Evolutionary conservation across 2,888 invertebrate genomes (phyloP).

Genomic region (Leptinotarsa tumamoca): DNA sequence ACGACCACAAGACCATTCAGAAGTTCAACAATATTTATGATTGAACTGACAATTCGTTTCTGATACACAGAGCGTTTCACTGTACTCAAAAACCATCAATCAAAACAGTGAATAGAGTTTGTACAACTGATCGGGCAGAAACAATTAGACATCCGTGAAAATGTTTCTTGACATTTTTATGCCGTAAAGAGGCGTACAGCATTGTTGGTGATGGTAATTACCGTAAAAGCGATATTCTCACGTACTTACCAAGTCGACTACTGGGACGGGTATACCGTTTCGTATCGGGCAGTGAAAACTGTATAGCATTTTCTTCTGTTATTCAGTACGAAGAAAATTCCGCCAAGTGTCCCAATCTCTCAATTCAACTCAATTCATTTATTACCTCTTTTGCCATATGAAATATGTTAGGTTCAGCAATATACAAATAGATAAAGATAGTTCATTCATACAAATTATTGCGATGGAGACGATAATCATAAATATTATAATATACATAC

Average conservation of each 20-base stretch:
- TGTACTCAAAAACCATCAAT: slow-evolving; percentile 3
- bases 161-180: slow-evolving; percentile 12
- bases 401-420: no score
- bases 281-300: slow-evolving; percentile 2
- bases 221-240: slow-evolving; percentile 18
- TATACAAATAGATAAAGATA: no score
- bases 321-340: not conserved
- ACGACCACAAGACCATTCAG: not conserved
- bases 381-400: no score
- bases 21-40: not conserved
- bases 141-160: slow-evolving; percentile 18
- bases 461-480: no score
- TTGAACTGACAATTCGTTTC: slow-evolving; percentile 6
- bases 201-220: slow-evolving; percentile 13
- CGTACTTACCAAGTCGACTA: slow-evolving; percentile 15
- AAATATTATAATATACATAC: no score
- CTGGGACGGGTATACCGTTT: slow-evolving; percentile 16
- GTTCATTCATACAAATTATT: no score
- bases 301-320: not conserved
- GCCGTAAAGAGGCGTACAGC: slow-evolving; percentile 10
- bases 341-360: not conserved
- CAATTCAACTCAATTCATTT: no score
- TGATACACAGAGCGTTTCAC: not conserved
- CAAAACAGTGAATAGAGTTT: slow-evolving; percentile 15
- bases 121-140: slow-evolving; percentile 10